phyloP scores from a whole-genome alignment of 2,797 vertebrate genomes.

The Argyrosomus regius region DNA sequence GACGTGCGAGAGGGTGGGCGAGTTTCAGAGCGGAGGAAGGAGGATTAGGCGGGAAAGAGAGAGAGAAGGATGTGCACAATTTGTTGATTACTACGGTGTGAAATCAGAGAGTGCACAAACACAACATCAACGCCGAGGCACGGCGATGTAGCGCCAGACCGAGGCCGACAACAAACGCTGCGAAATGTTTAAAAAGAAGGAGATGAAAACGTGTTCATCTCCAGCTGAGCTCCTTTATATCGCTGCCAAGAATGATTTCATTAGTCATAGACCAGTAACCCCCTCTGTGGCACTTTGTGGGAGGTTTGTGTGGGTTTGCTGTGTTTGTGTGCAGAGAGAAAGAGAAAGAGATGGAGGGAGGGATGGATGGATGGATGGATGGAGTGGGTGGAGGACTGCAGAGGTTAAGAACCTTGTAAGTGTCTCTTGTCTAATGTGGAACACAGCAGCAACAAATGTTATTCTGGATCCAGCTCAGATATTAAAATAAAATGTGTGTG shows the following conservation, averaged over 20 bases:
- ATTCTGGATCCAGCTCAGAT: conserved; percentile 48
- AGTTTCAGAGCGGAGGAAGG: background rate
- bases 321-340: background rate
- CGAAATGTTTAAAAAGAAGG: background rate
- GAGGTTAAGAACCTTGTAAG: conserved; percentile 55
- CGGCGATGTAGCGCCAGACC: background rate
- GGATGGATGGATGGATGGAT: background rate
- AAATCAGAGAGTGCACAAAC: conserved; percentile 14
- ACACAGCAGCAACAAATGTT: conserved; percentile 56
- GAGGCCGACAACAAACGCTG: conserved; percentile 6
- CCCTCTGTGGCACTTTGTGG: conserved; percentile 38
- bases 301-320: conserved; percentile 49
- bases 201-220: conserved; percentile 25
- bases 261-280: conserved; percentile 56
- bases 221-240: conserved; percentile 43
- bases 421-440: conserved; percentile 54
- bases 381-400: conserved; percentile 40
- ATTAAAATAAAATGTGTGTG: conserved; percentile 33
- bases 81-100: conserved; percentile 7
- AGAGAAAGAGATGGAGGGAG: background rate
- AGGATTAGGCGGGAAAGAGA: conserved; percentile 2
- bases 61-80: background rate
- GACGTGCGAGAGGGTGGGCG: conserved; percentile 10
- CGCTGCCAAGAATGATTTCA: conserved; percentile 53
- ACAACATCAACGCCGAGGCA: conserved; percentile 13